Conservation (phyloP, 1,140 invertebrate genomes). For the Pachypsylla venusta region DNA sequence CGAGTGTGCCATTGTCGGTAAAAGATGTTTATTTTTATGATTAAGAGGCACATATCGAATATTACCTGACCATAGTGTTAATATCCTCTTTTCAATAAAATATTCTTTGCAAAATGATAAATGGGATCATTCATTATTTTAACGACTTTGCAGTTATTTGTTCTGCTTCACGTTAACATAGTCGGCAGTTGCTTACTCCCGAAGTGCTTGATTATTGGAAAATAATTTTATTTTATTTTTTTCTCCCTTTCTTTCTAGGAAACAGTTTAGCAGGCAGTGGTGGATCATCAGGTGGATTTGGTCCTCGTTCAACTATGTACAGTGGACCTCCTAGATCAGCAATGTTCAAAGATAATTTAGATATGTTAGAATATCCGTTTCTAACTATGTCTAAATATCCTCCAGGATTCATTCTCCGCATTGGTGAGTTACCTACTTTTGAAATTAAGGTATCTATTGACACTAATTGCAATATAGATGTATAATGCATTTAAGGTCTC, state of each 20-base stretch:
- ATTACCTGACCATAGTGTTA: no score
- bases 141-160: no score
- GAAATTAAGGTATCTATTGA: no score
- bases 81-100: no score
- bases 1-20: no score
- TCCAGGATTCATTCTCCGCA: conserved; percentile 67
- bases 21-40: no score
- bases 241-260: conserved; percentile 32
- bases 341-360: conserved; percentile 52
- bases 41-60: no score
- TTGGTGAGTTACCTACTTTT: conserved; percentile 51
- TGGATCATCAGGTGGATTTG: conserved; percentile 28
- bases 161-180: background rate
- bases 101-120: no score
- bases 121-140: no score
- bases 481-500: no score
- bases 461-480: no score
- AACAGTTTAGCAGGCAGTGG: conserved; percentile 50
- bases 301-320: conserved; percentile 26
- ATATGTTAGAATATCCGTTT: conserved; percentile 89
- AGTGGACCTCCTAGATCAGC: conserved; percentile 28
- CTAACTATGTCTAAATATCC: conserved; percentile 85
- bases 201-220: background rate
- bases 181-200: background rate
- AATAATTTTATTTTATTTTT: background rate